Evolutionary conservation across 2,888 invertebrate genomes (phyloP).

Genomic region (Diplazon laetatorius): DNA sequence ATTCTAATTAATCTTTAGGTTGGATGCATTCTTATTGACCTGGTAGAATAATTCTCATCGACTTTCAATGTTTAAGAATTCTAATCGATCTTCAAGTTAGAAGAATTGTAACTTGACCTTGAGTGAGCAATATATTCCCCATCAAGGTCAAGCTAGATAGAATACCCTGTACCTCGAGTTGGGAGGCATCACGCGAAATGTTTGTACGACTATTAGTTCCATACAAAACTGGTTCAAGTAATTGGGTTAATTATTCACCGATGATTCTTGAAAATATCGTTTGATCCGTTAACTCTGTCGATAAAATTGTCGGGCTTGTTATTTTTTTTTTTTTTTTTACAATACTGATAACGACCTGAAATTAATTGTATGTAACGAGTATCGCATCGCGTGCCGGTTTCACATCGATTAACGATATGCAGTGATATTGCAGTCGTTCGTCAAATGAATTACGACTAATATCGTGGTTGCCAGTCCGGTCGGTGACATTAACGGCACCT

Average conservation of each 20-base stretch:
- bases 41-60: too few species aligned
- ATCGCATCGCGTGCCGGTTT: neutral
- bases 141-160: too few species aligned
- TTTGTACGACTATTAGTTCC: constrained; percentile 10
- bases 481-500: neutral
- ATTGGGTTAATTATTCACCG: constrained; percentile 39
- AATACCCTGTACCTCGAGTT: too few species aligned
- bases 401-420: neutral
- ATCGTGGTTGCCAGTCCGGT: neutral
- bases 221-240: constrained; percentile 9
- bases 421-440: neutral
- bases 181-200: too few species aligned
- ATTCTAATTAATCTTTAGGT: too few species aligned
- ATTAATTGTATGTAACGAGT: constrained; percentile 9
- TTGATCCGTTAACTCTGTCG: neutral
- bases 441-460: neutral
- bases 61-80: too few species aligned
- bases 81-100: too few species aligned
- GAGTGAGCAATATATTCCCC: too few species aligned
- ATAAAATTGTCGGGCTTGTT: neutral
- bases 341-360: neutral
- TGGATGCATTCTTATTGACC: too few species aligned
- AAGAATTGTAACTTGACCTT: too few species aligned
- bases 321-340: neutral
- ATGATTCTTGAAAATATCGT: constrained; percentile 1